These are phyloP conservation scores for Acanthurus lineatus DNA, from an alignment of 2,797 vertebrate genomes.

Conservation along the genomic window DNA sequence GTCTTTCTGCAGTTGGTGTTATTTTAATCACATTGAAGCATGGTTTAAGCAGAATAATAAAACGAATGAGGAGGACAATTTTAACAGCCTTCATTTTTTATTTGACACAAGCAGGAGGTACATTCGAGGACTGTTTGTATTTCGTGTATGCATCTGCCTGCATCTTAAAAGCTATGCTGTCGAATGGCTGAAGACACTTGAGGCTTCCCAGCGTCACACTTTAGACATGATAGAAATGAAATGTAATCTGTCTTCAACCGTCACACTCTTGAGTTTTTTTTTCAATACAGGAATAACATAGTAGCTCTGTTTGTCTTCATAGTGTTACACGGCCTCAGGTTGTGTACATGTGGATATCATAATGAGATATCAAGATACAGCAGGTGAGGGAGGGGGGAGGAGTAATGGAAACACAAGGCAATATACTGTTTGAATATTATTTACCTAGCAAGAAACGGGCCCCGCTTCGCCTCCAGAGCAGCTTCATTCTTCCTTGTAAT, in stretches of 20 bases:
- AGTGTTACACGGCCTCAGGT: conserved; percentile 27
- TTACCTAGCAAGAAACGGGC: conserved; percentile 32
- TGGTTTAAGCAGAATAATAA: conserved; percentile 67
- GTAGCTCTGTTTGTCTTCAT: conserved; percentile 45
- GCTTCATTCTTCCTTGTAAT: conserved; percentile 52
- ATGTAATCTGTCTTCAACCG: conserved; percentile 34
- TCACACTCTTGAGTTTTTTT: conserved; percentile 22
- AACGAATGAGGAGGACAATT: conserved; percentile 64
- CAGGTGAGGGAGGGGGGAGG: not conserved
- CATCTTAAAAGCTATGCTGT: conserved; percentile 15
- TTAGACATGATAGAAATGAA: conserved; percentile 35
- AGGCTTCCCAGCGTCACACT: conserved; percentile 1
- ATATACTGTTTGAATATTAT: conserved; percentile 45
- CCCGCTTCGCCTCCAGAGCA: conserved; percentile 37
- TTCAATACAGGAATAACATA: conserved; percentile 21
- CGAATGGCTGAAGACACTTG: conserved; percentile 32
- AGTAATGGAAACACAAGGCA: conserved; percentile 39
- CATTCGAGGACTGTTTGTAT: conserved; percentile 39
- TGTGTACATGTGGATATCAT: conserved; percentile 26
- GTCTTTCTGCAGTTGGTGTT: conserved; percentile 62
- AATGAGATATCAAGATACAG: conserved; percentile 49
- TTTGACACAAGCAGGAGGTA: conserved; percentile 57
- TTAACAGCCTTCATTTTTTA: conserved; percentile 67
- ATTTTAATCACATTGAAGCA: conserved; percentile 80
- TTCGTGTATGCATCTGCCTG: not conserved